Conservation (phyloP, 2,888 invertebrate genomes). For the Meta bourneti region DNA sequence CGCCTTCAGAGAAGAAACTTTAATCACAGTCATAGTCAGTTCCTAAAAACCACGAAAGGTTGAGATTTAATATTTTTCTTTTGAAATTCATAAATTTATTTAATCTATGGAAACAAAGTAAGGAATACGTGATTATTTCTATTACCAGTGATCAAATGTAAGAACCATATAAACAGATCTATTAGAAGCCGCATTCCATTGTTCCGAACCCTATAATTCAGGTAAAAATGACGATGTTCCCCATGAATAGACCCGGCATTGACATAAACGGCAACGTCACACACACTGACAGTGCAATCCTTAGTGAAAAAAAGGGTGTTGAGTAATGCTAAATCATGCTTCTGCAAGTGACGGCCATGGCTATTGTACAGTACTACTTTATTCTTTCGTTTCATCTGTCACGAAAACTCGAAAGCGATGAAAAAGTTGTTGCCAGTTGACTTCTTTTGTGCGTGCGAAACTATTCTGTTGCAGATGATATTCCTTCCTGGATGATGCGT, state of each 20-base stretch:
- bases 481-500: too few species aligned
- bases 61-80: too few species aligned
- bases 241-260: not conserved
- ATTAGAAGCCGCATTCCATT: not conserved
- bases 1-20: too few species aligned
- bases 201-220: not conserved
- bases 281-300: not conserved
- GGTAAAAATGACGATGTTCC: not conserved
- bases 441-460: not conserved
- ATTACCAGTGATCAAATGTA: not conserved
- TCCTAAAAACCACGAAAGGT: too few species aligned
- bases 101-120: too few species aligned
- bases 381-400: constrained; percentile 41
- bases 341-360: not conserved
- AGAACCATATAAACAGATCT: not conserved
- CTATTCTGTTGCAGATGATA: too few species aligned
- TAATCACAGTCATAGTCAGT: too few species aligned
- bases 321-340: constrained; percentile 10
- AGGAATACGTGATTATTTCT: not conserved
- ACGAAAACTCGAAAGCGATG: constrained; percentile 6
- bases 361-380: not conserved
- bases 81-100: too few species aligned
- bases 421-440: constrained; percentile 19
- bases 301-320: not conserved
- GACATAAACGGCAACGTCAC: not conserved